Evolutionary conservation across 1,140 invertebrate species (phyloP), one percentile per base, ranked within the genome.

Genomic region (Kradibia gibbosae): DNA sequence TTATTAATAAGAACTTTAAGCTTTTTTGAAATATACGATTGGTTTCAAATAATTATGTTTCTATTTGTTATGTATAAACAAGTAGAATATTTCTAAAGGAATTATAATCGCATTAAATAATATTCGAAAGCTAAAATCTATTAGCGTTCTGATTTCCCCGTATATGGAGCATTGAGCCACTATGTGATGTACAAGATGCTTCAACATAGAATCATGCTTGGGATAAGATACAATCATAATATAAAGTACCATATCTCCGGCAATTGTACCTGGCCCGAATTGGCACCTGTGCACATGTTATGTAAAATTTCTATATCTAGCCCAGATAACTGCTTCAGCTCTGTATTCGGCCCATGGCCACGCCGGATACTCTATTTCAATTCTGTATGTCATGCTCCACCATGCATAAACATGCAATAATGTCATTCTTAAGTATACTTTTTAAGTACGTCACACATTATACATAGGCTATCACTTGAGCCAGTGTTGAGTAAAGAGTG

Each of bases 281-380:
- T 17, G 39, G 17, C 20, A 39, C 20, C 20, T 67, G 36, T 22
- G 36, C 15, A 39, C 34, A 39, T 10, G 62, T 39, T 39, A 67
- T 67, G 39, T 34, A 15, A 67, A 67, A 67, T 67, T 67, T 67
- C 34, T 36, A 67, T 67, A 67, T 67, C 13, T 67, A 22, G 20
- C 20, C 34, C 62, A 39, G 62, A 67, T n/a, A 67, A 67, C 34
- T 67, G 11, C 34, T 67, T 39, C 34, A 67, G 34, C 7, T 39
- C 34, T 67, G n/a, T 67, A 22, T 67, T n/a, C 20, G 62, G 62
- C 62, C 22, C 62, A 39, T 67, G 62, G 34, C 17, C 60, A 65
- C 11, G 31, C 13, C 20, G 36, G 36, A 67, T 67, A 67, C 34
- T 67, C 20, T 67, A 17, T 39, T 67, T 39, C 62, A 17, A 36